Conservation (phyloP, 2,797 vertebrate species). For the Girardinus metallicus region DNA sequence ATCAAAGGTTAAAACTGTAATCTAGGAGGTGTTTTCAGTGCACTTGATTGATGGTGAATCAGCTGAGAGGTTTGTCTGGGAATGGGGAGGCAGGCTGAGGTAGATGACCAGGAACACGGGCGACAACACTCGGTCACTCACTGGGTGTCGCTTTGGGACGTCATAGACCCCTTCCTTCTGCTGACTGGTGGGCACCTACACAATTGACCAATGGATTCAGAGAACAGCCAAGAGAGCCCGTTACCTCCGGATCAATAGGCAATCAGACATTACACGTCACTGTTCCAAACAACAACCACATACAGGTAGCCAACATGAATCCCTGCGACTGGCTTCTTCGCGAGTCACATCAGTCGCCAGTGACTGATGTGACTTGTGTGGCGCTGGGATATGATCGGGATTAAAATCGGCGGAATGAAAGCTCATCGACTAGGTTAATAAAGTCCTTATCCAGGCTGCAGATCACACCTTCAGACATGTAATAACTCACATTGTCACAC, state of each 20-base stretch:
- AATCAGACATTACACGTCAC: slow-evolving; percentile 38
- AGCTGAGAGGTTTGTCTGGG: slow-evolving; percentile 82
- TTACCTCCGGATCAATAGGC: slow-evolving; percentile 56
- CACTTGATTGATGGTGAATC: background rate
- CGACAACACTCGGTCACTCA: slow-evolving; percentile 91
- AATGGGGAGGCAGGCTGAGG: slow-evolving; percentile 68
- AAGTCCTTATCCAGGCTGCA: slow-evolving; percentile 67
- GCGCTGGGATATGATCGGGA: slow-evolving; percentile 55
- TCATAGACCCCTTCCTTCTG: slow-evolving; percentile 99
- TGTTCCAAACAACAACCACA: slow-evolving; percentile 33
- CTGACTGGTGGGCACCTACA: slow-evolving; percentile 99
- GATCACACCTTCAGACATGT: slow-evolving; percentile 68
- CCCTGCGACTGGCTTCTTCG: slow-evolving; percentile 29
- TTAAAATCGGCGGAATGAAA: slow-evolving; percentile 69
- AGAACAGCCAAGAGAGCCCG: slow-evolving; percentile 63
- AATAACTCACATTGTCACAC: slow-evolving; percentile 77
- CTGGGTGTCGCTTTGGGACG: slow-evolving; percentile 99
- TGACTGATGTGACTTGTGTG: slow-evolving; percentile 21
- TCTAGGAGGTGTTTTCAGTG: slow-evolving; percentile 9
- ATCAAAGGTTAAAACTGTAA: slow-evolving; percentile 8
- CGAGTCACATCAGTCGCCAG: slow-evolving; percentile 46
- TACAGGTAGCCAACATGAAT: slow-evolving; percentile 25
- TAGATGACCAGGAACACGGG: slow-evolving; percentile 35
- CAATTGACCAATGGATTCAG: slow-evolving; percentile 73
- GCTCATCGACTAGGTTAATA: slow-evolving; percentile 65